A percentile compares a stretch with the other conserved stretches of the same genome.
Evolutionary conservation across 2,888 invertebrate species (phyloP).

Genomic region (Euphydryas editha): DNA sequence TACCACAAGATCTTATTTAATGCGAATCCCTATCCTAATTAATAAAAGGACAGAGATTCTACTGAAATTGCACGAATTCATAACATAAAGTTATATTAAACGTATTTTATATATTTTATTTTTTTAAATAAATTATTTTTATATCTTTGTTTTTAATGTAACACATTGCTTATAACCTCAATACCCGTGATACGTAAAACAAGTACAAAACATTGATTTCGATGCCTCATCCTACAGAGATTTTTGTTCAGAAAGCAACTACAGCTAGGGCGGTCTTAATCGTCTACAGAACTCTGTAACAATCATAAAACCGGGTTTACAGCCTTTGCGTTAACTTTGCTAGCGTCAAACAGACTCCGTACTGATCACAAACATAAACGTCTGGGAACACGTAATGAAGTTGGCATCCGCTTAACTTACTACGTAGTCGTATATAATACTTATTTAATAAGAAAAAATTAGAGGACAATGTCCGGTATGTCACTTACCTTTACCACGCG

Average conservation of each 20-base stretch:
- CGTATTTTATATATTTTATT: no score
- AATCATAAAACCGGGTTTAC: slow-evolving; percentile 30
- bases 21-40: no score
- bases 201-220: slow-evolving; percentile 7
- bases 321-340: slow-evolving; percentile 21
- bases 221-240: not conserved
- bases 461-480: slow-evolving; percentile 35
- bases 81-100: no score
- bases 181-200: not conserved
- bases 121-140: not conserved
- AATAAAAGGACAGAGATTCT: no score
- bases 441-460: not conserved
- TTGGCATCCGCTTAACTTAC: slow-evolving; percentile 43
- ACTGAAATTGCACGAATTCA: no score
- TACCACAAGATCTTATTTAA: no score
- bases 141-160: not conserved
- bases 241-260: not conserved
- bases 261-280: slow-evolving; percentile 10
- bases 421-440: not conserved
- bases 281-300: slow-evolving; percentile 7
- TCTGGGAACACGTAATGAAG: slow-evolving; percentile 50
- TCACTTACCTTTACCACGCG: slow-evolving; percentile 61
- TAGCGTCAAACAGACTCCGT: slow-evolving; percentile 26
- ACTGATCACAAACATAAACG: slow-evolving; percentile 29
- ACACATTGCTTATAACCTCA: slow-evolving; percentile 11